A percentile compares a stretch with the other conserved stretches of the same genome.
Evolutionary conservation across 2,888 invertebrate genomes (phyloP).

Genomic region (Liopterus haemorrhoidalis): DNA sequence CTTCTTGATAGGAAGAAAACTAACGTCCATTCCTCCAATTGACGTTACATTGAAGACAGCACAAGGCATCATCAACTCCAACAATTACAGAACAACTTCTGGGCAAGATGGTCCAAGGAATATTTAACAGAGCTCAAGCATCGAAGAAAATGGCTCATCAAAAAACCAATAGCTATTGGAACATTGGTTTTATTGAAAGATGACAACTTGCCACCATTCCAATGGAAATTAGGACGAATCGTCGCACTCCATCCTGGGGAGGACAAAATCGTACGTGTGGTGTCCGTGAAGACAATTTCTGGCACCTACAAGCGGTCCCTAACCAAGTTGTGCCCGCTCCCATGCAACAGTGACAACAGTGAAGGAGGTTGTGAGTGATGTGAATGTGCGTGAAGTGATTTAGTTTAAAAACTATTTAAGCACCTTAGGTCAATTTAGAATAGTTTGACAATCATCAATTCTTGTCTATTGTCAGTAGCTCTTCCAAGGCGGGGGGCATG

Average conservation of each 20-base stretch:
- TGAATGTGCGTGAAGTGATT: no score
- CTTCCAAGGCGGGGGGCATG: no score
- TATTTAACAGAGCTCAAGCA: constrained; percentile 14
- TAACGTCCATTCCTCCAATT: constrained; percentile 16
- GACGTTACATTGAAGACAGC: constrained; percentile 18
- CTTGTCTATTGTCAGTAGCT: no score
- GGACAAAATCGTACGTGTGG: neutral
- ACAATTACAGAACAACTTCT: constrained; percentile 23
- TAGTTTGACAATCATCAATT: no score
- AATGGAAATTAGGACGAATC: constrained; percentile 2
- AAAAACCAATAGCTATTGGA: no score
- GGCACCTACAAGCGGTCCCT: neutral
- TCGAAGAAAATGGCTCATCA: constrained; percentile 8
- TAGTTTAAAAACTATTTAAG: no score
- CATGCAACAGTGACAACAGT: neutral
- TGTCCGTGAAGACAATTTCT: neutral
- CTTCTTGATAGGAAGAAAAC: constrained; percentile 15
- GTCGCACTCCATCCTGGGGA: neutral
- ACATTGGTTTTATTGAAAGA: neutral
- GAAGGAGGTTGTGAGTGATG: no score
- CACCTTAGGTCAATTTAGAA: no score
- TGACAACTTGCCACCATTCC: neutral
- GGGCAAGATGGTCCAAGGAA: constrained; percentile 21
- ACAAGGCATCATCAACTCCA: constrained; percentile 12
- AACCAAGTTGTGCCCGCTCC: neutral